Conservation (phyloP, 2,113 vertebrate species). For the Emydocephalus ijimae region DNA sequence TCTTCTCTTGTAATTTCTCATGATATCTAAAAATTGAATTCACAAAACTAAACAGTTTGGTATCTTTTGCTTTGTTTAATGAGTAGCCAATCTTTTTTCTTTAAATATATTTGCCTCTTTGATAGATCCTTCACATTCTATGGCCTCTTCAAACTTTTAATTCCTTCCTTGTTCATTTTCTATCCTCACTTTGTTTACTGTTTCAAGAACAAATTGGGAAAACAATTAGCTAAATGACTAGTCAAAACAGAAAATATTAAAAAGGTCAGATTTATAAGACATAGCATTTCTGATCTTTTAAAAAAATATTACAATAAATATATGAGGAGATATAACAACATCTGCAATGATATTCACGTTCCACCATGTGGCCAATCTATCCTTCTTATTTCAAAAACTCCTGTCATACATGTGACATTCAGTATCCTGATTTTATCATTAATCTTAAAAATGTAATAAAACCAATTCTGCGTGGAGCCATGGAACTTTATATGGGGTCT, state of each 20-base stretch:
- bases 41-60: background rate
- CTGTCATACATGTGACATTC: background rate
- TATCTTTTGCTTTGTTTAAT: background rate
- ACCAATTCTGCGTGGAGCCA: background rate
- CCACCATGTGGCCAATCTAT: background rate
- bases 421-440: constrained; percentile 26
- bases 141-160: background rate
- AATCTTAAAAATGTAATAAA: background rate
- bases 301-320: background rate
- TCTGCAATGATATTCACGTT: background rate
- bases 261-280: background rate
- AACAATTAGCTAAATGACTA: background rate
- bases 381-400: background rate
- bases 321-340: background rate
- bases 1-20: background rate
- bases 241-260: background rate
- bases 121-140: background rate
- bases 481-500: background rate
- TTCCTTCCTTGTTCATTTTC: background rate
- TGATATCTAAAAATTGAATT: background rate
- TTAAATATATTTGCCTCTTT: background rate
- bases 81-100: background rate
- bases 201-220: background rate
- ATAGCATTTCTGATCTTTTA: background rate
- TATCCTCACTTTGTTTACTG: background rate